Evolutionary conservation across 2,888 invertebrate species (phyloP).

Genomic region (Xylota sylvarum): DNA sequence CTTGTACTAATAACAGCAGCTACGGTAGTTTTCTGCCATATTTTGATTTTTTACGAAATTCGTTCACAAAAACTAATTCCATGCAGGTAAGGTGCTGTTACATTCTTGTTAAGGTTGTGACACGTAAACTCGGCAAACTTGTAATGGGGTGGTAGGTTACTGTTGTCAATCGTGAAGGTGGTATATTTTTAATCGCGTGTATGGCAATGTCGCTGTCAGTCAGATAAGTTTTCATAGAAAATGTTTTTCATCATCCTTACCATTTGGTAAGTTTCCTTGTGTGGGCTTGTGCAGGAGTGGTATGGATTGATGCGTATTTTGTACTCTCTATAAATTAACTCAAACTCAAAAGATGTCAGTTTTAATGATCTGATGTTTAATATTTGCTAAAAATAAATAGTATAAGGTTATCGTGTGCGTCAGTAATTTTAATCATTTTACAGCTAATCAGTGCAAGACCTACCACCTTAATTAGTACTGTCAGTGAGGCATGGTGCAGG

Average conservation of each 20-base stretch:
- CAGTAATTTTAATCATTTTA: neutral
- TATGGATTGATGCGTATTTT: neutral
- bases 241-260: neutral
- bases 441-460: neutral
- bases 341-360: neutral
- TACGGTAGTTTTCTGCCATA: conserved; percentile 84
- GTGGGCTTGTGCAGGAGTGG: neutral
- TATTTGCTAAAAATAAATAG: neutral
- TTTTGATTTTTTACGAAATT: conserved; percentile 82
- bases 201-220: neutral
- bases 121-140: neutral
- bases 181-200: neutral
- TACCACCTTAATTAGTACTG: neutral
- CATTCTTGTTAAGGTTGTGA: conserved; percentile 20
- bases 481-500: neutral
- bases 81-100: conserved; percentile 81
- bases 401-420: neutral
- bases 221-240: neutral
- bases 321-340: neutral
- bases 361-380: neutral
- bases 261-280: neutral
- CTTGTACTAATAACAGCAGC: conserved; percentile 76
- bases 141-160: neutral
- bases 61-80: conserved; percentile 81
- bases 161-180: neutral